Conservation (phyloP, 2,113 vertebrate genomes). For the Hoplias malabaricus region DNA sequence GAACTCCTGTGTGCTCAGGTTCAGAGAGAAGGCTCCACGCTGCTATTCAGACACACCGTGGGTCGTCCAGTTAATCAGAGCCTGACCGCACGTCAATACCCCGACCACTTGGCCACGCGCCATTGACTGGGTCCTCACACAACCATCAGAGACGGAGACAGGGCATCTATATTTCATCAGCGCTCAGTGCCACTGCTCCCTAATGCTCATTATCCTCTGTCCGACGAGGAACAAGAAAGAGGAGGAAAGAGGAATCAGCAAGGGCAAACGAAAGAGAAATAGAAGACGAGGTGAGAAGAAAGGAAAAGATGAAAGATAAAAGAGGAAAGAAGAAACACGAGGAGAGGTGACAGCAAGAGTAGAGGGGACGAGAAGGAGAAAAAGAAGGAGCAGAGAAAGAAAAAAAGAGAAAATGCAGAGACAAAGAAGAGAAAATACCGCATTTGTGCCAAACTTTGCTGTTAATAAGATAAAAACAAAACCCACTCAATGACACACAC, state of each 20-base stretch:
- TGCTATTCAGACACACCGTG: neutral
- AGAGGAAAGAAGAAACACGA: neutral
- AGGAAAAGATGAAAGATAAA: neutral
- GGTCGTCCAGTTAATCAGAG: neutral
- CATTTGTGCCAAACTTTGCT: neutral
- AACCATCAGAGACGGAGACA: neutral
- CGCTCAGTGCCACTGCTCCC: neutral
- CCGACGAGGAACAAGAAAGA: conserved; percentile 2
- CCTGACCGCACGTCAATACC: neutral
- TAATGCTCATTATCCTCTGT: conserved; percentile 6
- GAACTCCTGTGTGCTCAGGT: neutral
- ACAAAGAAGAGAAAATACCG: neutral
- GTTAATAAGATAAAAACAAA: neutral
- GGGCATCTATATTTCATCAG: conserved; percentile 33
- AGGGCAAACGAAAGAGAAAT: neutral
- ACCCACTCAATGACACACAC: neutral
- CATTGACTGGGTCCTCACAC: neutral
- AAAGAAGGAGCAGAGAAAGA: neutral
- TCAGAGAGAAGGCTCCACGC: too few relatives aligned
- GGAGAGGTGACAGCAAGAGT: too few relatives aligned
- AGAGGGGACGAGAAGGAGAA: neutral
- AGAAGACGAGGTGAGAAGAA: neutral
- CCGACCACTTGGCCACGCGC: neutral
- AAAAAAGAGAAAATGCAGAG: neutral
- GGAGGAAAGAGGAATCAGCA: conserved; percentile 40